Evolutionary conservation across 2,113 vertebrate genomes (phyloP).

Genomic region (Rattus rattus): DNA sequence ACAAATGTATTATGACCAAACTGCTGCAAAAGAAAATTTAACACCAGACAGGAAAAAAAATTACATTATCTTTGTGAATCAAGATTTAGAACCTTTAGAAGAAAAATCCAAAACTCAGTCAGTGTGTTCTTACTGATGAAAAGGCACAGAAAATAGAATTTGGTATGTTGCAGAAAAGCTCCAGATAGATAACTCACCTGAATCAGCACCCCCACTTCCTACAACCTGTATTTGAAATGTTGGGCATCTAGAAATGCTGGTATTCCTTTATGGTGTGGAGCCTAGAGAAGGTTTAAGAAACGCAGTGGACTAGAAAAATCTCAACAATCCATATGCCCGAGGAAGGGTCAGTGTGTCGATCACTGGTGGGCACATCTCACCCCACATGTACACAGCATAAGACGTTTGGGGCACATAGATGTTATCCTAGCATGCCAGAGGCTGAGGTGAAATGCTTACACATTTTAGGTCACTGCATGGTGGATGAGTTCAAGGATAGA

Average conservation of each 20-base stretch:
- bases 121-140: background rate
- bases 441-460: accelerated
- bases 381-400: background rate
- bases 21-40: background rate
- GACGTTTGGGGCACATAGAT: background rate
- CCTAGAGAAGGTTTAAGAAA: background rate
- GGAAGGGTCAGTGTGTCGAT: background rate
- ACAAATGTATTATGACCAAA: background rate
- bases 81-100: background rate
- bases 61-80: background rate
- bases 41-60: background rate
- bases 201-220: background rate
- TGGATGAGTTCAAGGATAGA: background rate
- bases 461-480: background rate
- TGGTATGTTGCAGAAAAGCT: background rate
- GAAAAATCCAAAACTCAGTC: background rate
- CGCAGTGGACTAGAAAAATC: background rate
- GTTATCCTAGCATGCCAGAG: background rate
- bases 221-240: background rate
- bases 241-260: background rate
- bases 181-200: background rate
- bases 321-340: background rate
- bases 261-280: background rate
- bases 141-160: background rate
- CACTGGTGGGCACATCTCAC: background rate